Evolutionary conservation across 2,113 vertebrate species (phyloP).

Genomic region (Epinephelus lanceolatus): DNA sequence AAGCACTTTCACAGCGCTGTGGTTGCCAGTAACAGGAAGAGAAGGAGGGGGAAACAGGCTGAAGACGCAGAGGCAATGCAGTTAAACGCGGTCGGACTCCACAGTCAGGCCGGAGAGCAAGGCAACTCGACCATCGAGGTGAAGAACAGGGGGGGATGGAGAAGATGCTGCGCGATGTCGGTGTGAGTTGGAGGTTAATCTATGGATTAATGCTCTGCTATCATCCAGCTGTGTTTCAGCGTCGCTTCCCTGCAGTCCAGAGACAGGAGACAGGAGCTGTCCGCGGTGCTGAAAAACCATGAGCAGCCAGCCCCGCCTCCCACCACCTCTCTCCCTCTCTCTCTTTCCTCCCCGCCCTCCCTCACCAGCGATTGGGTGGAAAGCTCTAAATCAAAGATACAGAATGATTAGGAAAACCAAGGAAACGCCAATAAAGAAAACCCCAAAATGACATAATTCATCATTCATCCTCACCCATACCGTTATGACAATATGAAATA

Average conservation of each 20-base stretch:
- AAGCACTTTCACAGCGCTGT: slow-evolving; percentile 52
- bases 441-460: background rate
- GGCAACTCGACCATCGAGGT: slow-evolving; percentile 35
- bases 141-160: background rate
- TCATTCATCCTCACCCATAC: background rate
- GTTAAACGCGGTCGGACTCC: slow-evolving; percentile 61
- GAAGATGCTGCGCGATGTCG: background rate
- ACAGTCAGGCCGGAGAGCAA: slow-evolving; percentile 50
- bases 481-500: background rate
- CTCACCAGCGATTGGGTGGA: slow-evolving; percentile 67
- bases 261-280: slow-evolving; percentile 76
- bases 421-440: background rate
- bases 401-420: slow-evolving; percentile 30
- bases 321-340: background rate
- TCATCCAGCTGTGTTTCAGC: slow-evolving; percentile 32
- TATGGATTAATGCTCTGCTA: background rate
- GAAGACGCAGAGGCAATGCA: slow-evolving; percentile 70
- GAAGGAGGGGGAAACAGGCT: slow-evolving; percentile 28
- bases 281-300: slow-evolving; percentile 81
- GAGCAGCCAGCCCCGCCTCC: slow-evolving; percentile 45
- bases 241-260: slow-evolving; percentile 65
- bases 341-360: slow-evolving; percentile 42
- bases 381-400: slow-evolving; percentile 47
- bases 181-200: slow-evolving; percentile 12
- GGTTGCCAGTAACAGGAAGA: slow-evolving; percentile 51